Evolutionary conservation across 2,113 vertebrate species (phyloP).

Genomic region (Meriones unguiculatus): DNA sequence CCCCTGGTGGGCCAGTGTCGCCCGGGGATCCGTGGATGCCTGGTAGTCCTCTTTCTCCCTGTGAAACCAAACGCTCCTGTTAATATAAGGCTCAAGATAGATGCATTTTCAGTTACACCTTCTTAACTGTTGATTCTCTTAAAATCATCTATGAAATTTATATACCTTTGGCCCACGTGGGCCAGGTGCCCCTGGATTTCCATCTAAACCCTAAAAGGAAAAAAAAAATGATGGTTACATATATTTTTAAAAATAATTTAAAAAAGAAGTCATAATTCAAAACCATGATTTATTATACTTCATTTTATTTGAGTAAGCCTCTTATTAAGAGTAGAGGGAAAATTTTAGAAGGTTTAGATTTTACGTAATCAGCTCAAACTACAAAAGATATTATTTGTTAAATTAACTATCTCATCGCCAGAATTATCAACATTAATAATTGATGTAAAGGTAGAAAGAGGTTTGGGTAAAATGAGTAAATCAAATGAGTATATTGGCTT

Average conservation of each 20-base stretch:
- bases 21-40: conserved; percentile 94
- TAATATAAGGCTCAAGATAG: conserved; percentile 11
- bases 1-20: conserved; percentile 92
- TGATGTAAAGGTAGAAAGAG: background rate
- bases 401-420: background rate
- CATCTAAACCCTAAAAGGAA: conserved; percentile 89
- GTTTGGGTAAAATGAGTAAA: background rate
- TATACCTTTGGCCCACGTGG: conserved; percentile 97
- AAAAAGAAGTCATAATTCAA: conserved; percentile 33
- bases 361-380: conserved; percentile 24
- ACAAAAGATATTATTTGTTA: conserved; percentile 19
- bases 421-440: background rate
- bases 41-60: conserved; percentile 97
- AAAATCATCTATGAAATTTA: background rate
- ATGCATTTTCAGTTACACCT: background rate
- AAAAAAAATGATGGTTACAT: background rate
- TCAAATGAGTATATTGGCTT: background rate
- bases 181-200: conserved; percentile 88
- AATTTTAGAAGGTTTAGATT: background rate
- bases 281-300: background rate
- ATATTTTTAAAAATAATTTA: conserved; percentile 12
- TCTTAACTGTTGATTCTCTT: background rate
- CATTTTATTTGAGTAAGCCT: background rate
- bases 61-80: conserved; percentile 63
- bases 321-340: conserved; percentile 3